A percentile compares a stretch with the other conserved stretches of the same genome.
These are phyloP conservation scores for Melinaea marsaeus DNA, from an alignment of 2,888 invertebrate species.

Conservation along the genomic window DNA sequence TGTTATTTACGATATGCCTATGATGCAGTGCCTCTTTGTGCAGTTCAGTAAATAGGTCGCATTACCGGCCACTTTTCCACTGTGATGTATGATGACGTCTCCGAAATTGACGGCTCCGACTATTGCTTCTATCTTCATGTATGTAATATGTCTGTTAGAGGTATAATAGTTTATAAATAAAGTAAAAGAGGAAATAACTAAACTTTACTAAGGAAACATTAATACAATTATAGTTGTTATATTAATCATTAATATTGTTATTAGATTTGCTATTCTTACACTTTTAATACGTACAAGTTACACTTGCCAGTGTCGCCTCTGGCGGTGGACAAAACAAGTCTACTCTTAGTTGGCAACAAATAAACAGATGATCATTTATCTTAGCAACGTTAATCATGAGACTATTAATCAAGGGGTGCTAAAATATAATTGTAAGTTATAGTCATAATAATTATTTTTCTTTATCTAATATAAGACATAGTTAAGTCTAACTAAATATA, in stretches of 20 bases:
- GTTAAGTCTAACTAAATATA: too few species aligned
- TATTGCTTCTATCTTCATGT: conserved; percentile 23
- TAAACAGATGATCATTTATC: background rate
- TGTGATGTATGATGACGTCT: conserved; percentile 35
- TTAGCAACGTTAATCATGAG: background rate
- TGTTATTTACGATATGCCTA: conserved; percentile 13
- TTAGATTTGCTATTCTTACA: too few species aligned
- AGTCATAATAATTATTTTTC: too few species aligned
- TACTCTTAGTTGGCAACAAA: conserved; percentile 1
- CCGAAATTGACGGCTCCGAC: conserved; percentile 35
- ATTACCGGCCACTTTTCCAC: conserved; percentile 35
- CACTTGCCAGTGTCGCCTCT: background rate
- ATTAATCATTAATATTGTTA: too few species aligned
- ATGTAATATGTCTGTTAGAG: background rate
- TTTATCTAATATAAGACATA: too few species aligned
- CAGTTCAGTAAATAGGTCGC: conserved; percentile 42
- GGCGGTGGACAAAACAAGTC: background rate
- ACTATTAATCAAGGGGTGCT: background rate
- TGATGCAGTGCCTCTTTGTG: conserved; percentile 16
- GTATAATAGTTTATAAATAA: background rate
- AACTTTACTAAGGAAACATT: too few species aligned
- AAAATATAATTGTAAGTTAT: background rate
- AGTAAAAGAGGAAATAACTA: background rate
- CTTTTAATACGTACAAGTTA: too few species aligned
- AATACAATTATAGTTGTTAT: too few species aligned